A percentile compares a stretch with the other conserved stretches of the same genome.
phyloP scores from a whole-genome alignment of 1,140 invertebrate genomes.

The Oryzaephilus surinamensis region DNA sequence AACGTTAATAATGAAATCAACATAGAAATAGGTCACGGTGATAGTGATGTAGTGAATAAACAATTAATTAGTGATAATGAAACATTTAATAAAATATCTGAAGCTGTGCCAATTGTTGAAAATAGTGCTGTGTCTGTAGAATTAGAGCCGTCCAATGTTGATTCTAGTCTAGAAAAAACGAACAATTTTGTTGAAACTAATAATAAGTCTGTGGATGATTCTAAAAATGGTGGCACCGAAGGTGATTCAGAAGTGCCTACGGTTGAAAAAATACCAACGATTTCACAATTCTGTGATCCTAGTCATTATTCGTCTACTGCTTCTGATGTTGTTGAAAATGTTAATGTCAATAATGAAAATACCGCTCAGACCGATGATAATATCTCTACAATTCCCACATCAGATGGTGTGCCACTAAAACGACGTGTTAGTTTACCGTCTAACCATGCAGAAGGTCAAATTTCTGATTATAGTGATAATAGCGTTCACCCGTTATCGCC shows the following conservation, averaged over 20 bases:
- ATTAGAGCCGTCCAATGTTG: conserved; percentile 49
- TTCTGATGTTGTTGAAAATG: conserved; percentile 40
- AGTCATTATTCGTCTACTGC: conserved; percentile 37
- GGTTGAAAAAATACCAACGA: conserved; percentile 56
- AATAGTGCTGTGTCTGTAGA: conserved; percentile 38
- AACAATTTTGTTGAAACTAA: conserved; percentile 21
- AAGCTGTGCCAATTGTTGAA: conserved; percentile 36
- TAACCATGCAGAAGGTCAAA: conserved; percentile 41
- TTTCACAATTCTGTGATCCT: conserved; percentile 62
- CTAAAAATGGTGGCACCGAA: conserved; percentile 29
- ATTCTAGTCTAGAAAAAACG: conserved; percentile 42
- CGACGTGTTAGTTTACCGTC: conserved; percentile 53
- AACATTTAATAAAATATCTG: conserved; percentile 12
- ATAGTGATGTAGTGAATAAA: conserved; percentile 22
- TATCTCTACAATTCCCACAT: not conserved
- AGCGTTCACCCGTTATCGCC: conserved; percentile 40
- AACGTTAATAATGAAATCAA: too few species aligned
- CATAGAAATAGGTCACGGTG: too few species aligned
- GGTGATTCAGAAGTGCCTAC: conserved; percentile 43
- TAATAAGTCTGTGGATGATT: conserved; percentile 18
- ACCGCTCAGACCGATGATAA: conserved; percentile 5
- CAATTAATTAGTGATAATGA: conserved; percentile 15
- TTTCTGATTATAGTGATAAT: conserved; percentile 13
- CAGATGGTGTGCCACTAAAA: conserved; percentile 37
- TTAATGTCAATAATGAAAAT: conserved; percentile 33